These are phyloP conservation scores for Smutsia gigantea DNA, from an alignment of 2,797 vertebrate genomes.

Conservation along the genomic window DNA sequence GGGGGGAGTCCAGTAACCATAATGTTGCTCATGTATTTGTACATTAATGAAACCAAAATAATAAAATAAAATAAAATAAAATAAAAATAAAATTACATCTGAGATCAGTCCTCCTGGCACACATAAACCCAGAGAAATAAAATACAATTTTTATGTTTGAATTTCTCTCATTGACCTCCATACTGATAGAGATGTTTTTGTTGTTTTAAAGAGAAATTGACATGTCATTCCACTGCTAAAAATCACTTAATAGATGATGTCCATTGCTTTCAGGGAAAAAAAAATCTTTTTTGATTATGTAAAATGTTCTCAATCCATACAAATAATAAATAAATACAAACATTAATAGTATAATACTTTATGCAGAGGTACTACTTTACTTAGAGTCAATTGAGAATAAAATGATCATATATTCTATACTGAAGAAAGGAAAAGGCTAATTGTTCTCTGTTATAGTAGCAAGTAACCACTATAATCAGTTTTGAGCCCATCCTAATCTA, in stretches of 20 bases:
- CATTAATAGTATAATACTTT: background rate
- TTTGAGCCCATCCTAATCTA: background rate
- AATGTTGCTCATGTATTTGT: no score
- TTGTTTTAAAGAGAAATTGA: slow-evolving; percentile 5
- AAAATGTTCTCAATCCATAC: background rate
- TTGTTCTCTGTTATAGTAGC: background rate
- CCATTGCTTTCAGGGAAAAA: background rate
- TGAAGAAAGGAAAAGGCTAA: background rate
- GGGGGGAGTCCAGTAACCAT: no score
- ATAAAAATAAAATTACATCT: slow-evolving; percentile 65
- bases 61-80: no score
- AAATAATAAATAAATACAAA: background rate
- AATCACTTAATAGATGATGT: background rate
- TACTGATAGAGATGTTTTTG: background rate
- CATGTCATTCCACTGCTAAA: background rate
- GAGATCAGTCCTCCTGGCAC: slow-evolving; percentile 74
- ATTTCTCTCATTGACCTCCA: background rate
- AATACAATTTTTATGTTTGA: slow-evolving; percentile 53
- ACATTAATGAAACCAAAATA: no score
- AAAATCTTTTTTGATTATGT: background rate
- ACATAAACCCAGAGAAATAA: slow-evolving; percentile 65
- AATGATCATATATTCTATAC: background rate
- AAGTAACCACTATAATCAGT: background rate
- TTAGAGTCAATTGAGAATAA: slow-evolving; percentile 1
- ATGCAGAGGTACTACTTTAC: background rate